phyloP scores from a whole-genome alignment of 1,140 invertebrate genomes.

The Conopomorpha cramerella region DNA sequence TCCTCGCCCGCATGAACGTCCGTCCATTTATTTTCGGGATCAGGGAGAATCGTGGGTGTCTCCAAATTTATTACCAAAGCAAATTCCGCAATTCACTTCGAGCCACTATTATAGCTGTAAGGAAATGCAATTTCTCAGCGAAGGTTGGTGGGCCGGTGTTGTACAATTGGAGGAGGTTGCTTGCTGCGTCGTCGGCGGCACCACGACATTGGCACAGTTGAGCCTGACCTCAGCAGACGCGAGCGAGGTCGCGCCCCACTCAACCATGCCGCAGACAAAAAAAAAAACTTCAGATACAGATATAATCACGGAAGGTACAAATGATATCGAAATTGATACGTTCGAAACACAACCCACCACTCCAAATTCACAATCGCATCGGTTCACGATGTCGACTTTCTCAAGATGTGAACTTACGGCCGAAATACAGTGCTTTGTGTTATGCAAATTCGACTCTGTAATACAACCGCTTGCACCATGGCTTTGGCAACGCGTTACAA shows the following conservation, averaged over 20 bases:
- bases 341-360: too few relatives aligned
- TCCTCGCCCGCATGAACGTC: too few relatives aligned
- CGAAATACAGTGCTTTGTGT: slow-evolving; percentile 29
- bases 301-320: too few relatives aligned
- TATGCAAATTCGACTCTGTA: slow-evolving; percentile 51
- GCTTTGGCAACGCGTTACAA: slow-evolving; percentile 49
- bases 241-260: slow-evolving; percentile 45
- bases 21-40: slow-evolving; percentile 34
- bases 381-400: slow-evolving; percentile 21
- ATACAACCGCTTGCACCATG: slow-evolving; percentile 44
- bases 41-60: slow-evolving; percentile 27
- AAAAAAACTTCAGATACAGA: too few relatives aligned
- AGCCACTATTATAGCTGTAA: too few relatives aligned
- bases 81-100: too few relatives aligned
- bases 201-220: slow-evolving; percentile 55
- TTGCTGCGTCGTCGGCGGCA: slow-evolving; percentile 19
- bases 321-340: too few relatives aligned
- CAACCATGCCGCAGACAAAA: too few relatives aligned
- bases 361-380: slow-evolving; percentile 22
- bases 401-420: slow-evolving; percentile 23
- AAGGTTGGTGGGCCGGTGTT: too few relatives aligned
- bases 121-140: too few relatives aligned
- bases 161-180: too few relatives aligned
- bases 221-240: slow-evolving; percentile 35
- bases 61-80: too few relatives aligned